Evolutionary conservation across 2,113 vertebrate species (phyloP), one percentile per base, ranked within the genome.

Genomic region (Callionymus lyra): DNA sequence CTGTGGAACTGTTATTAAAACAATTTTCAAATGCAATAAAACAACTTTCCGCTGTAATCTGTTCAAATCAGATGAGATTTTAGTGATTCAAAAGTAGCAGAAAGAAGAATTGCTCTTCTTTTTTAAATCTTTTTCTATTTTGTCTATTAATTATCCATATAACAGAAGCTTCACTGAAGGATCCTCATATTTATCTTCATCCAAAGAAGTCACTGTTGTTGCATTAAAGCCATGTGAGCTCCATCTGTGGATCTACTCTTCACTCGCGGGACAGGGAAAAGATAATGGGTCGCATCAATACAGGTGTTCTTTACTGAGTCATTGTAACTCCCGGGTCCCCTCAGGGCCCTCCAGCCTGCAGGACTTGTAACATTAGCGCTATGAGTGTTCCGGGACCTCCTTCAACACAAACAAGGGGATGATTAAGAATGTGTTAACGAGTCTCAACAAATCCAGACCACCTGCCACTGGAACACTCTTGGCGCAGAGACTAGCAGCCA

Each of bases 361-460:
- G 70, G 50, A 53, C 54, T 71, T 59, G 63, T 73, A 71, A 45
- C 56, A 61, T 79, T 69, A 69, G 59, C 19, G 41, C 53, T 41
- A 40, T 32, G 56, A 58, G 60, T 64, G 57, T 59, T 50, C 53
- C 53, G 68, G 63, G 68, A 52, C 46, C 59, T 47, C 44, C n/a
- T 75, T 71, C 69, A n/a, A 77, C 76, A 81, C 67, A 79, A 81
- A 77, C 67, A 77, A 44, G 49, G 56, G 63, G 71, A 81, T 79
- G 76, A 81, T 81, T 77, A 77, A 77, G 63, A 64, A 75, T 41
- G 73, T 79, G 76, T 77, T 81, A 79, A 79, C 49, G 60, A 77
- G 62, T 64, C 49, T 45, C 19, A 9, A 8, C 66, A 75, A 75
- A 77, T 76, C 69, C 59, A 64, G 57, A 70, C 71, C 79, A 79